Percentiles rank a stretch among this genome's conserved stretches.
Conservation (phyloP, 1,140 invertebrate species). For the Camponotus floridanus region DNA sequence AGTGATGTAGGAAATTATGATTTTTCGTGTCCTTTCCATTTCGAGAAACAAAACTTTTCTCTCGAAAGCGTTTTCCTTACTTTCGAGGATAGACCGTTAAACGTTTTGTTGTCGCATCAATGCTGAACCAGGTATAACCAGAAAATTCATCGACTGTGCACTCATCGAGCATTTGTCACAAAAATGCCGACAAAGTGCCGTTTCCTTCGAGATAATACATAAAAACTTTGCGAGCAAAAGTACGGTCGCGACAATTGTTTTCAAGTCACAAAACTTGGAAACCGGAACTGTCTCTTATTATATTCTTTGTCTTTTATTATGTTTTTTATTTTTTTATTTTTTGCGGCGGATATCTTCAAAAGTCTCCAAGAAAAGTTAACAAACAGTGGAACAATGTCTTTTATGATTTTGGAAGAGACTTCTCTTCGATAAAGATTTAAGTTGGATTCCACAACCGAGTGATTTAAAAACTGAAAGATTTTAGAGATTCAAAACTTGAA, state of each 20-base stretch:
- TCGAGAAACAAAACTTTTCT: constrained; percentile 27
- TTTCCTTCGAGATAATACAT: constrained; percentile 44
- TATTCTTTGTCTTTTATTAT: background rate
- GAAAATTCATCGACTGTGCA: constrained; percentile 8
- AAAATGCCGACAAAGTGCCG: constrained; percentile 47
- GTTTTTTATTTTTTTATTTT: background rate
- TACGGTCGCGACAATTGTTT: constrained; percentile 39
- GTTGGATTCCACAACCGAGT: background rate
- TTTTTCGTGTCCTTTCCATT: constrained; percentile 17
- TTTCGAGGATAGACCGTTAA: constrained; percentile 18
- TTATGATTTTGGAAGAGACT: background rate
- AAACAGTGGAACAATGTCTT: background rate
- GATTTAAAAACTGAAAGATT: constrained; percentile 10
- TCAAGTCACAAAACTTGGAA: constrained; percentile 32
- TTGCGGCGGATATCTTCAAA: background rate
- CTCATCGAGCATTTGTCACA: constrained; percentile 9
- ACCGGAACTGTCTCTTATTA: background rate
- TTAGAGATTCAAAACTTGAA: background rate
- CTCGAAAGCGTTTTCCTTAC: background rate
- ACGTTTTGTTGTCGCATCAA: constrained; percentile 42
- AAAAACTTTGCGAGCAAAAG: constrained; percentile 40
- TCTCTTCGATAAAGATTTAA: constrained; percentile 25
- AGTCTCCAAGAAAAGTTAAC: constrained; percentile 34
- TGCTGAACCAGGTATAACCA: constrained; percentile 21
- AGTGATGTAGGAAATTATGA: background rate